A percentile compares a stretch with the other conserved stretches of the same genome.
Conservation (phyloP, 2,888 invertebrate genomes). For the Andrena trimmerana region DNA sequence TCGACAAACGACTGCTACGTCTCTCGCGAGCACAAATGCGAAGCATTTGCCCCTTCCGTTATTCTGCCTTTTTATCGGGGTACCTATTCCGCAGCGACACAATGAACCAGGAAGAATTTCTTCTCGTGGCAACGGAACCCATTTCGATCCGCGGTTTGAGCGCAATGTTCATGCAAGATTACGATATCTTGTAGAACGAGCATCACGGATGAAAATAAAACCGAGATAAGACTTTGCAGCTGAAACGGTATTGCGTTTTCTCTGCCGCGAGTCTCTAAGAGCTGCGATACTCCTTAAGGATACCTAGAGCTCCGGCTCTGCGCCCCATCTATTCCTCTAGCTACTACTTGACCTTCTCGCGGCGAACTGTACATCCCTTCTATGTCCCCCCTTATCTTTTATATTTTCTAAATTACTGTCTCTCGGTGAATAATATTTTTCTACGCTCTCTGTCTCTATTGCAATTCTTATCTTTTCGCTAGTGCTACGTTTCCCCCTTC, state of each 20-base stretch:
- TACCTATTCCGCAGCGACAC: background rate
- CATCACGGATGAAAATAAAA: slow-evolving; percentile 49
- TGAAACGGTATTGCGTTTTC: slow-evolving; percentile 51
- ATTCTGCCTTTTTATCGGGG: slow-evolving; percentile 20
- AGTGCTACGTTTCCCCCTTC: background rate
- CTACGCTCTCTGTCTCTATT: background rate
- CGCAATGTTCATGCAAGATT: slow-evolving; percentile 57
- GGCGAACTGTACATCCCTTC: slow-evolving; percentile 7
- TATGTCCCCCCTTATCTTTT: slow-evolving; percentile 23
- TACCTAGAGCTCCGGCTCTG: slow-evolving; percentile 17
- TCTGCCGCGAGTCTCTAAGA: slow-evolving; percentile 34
- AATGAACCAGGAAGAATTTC: slow-evolving; percentile 34
- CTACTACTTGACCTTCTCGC: background rate
- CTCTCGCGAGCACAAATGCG: background rate
- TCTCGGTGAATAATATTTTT: slow-evolving; percentile 13
- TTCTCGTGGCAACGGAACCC: slow-evolving; percentile 3
- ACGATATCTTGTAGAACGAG: slow-evolving; percentile 51
- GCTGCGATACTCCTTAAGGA: slow-evolving; percentile 35
- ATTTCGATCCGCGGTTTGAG: slow-evolving; percentile 36
- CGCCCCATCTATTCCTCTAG: background rate
- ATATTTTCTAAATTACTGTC: slow-evolving; percentile 31
- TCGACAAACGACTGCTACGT: background rate
- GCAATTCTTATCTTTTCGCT: background rate
- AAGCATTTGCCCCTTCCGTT: background rate
- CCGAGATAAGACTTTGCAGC: slow-evolving; percentile 54